Conservation (phyloP, 2,113 vertebrate genomes). For the Tachysurus fulvidraco region DNA sequence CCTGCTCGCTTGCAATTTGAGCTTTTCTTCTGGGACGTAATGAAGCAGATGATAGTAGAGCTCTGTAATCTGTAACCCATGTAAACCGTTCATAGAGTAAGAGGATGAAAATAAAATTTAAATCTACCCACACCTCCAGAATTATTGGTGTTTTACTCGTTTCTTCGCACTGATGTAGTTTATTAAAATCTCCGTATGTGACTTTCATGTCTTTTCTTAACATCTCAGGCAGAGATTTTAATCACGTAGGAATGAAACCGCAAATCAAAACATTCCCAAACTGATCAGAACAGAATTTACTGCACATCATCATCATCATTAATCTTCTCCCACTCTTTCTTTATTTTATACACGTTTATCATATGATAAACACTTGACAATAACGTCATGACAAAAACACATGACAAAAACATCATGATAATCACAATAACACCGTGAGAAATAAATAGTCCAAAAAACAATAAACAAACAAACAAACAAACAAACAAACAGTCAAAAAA, state of each 20-base stretch:
- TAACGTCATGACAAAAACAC: too few relatives aligned
- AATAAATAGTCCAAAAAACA: too few relatives aligned
- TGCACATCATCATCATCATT: background rate
- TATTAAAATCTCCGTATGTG: background rate
- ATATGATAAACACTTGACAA: too few relatives aligned
- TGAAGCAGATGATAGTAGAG: background rate
- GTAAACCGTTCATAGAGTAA: background rate
- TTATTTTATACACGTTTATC: background rate
- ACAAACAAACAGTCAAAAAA: too few relatives aligned
- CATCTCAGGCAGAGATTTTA: background rate
- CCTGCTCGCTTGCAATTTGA: slow-evolving; percentile 24
- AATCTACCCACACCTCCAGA: background rate
- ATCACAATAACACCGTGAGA: too few relatives aligned
- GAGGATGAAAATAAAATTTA: background rate
- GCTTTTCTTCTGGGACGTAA: background rate
- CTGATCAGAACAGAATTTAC: background rate
- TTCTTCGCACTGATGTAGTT: background rate
- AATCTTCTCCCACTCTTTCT: background rate
- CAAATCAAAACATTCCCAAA: background rate
- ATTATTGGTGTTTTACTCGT: background rate
- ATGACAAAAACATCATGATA: too few relatives aligned
- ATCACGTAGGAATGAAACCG: background rate
- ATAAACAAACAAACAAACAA: too few relatives aligned
- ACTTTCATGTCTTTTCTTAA: background rate
- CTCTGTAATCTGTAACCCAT: background rate